phyloP scores from a whole-genome alignment of 2,797 vertebrate genomes.

The Enteromius argenteus region DNA sequence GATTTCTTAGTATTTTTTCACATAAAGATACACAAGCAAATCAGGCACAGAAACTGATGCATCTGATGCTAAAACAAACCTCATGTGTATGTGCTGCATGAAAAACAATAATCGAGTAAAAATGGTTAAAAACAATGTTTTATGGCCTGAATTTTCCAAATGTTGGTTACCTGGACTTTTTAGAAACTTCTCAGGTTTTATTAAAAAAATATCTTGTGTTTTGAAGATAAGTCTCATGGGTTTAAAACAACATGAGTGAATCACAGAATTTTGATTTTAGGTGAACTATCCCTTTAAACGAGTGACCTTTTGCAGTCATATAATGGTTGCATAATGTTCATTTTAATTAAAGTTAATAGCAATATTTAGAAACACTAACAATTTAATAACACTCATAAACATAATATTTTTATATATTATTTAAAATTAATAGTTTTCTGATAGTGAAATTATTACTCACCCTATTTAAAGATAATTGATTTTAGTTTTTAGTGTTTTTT shows the following conservation, averaged over 20 bases:
- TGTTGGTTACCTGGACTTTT: not conserved
- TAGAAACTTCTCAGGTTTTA: not conserved
- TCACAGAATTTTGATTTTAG: not conserved
- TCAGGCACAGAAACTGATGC: not conserved
- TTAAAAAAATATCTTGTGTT: not conserved
- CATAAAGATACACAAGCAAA: not conserved
- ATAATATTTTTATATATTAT: not conserved
- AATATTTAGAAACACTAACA: not conserved
- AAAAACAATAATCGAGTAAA: too few relatives aligned
- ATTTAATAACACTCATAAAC: not conserved
- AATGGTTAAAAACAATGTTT: not conserved
- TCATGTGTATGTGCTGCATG: not conserved
- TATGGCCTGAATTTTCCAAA: not conserved
- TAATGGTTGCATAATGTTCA: not conserved
- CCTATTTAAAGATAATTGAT: not conserved
- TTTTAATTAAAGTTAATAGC: not conserved
- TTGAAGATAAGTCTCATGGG: not conserved
- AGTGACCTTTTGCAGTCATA: not conserved
- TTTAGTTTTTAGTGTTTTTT: not conserved
- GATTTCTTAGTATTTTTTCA: not conserved
- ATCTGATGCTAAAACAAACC: not conserved
- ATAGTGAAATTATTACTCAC: not conserved
- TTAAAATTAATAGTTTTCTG: not conserved
- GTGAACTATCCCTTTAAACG: not conserved
- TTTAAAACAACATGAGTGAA: not conserved